These are phyloP conservation scores for Nestor notabilis DNA, from an alignment of 2,113 vertebrate species.

Conservation along the genomic window DNA sequence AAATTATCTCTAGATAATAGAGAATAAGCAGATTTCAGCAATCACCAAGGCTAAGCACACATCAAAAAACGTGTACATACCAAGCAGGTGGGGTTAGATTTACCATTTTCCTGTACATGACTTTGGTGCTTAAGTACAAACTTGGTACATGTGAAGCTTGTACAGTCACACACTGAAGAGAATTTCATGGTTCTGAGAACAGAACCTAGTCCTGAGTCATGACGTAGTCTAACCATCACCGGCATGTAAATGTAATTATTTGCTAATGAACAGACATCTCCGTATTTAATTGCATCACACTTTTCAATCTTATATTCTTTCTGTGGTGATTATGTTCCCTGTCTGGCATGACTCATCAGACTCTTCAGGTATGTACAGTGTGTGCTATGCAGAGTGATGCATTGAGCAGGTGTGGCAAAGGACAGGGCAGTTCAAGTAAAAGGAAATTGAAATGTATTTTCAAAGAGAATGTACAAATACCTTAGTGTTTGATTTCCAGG, in stretches of 20 bases:
- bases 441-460: constrained; percentile 55
- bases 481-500: constrained; percentile 64
- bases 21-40: background rate
- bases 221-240: background rate
- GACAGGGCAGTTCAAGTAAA: constrained; percentile 32
- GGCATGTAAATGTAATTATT: background rate
- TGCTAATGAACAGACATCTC: background rate
- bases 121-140: background rate
- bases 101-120: background rate
- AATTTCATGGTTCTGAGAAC: background rate
- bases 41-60: background rate
- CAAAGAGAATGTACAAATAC: constrained; percentile 51
- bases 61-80: background rate
- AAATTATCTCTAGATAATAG: background rate
- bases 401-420: constrained; percentile 31
- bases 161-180: background rate
- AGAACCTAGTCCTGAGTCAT: background rate
- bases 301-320: background rate
- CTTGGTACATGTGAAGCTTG: background rate
- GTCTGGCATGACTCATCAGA: background rate
- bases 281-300: background rate
- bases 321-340: background rate
- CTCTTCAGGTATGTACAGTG: background rate
- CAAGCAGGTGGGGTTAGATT: background rate
- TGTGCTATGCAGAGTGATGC: background rate